phyloP scores from a whole-genome alignment of 2,113 vertebrate species.

The Aramus guarauna region DNA sequence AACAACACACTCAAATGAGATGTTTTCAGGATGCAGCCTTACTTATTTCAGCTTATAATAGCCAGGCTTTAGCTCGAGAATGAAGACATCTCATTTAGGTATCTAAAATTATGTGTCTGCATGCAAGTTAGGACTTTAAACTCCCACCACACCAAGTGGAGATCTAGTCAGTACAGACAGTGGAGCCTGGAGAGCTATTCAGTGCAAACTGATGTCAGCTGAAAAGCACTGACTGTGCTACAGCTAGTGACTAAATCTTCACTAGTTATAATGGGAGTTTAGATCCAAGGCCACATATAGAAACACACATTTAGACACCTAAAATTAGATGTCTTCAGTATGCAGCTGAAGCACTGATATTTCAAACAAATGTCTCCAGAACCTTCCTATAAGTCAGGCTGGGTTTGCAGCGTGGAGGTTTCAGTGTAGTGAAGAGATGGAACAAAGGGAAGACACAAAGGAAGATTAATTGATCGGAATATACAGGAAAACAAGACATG shows the following conservation, averaged over 20 bases:
- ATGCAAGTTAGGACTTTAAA: background rate
- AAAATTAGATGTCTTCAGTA: constrained; percentile 55
- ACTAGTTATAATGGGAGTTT: constrained; percentile 29
- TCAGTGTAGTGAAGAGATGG: background rate
- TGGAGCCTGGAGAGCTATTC: constrained; percentile 30
- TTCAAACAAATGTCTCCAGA: constrained; percentile 30
- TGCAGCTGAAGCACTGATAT: constrained; percentile 31
- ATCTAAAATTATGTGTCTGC: constrained; percentile 24
- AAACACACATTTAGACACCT: constrained; percentile 40
- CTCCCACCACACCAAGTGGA: background rate
- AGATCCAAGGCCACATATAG: constrained; percentile 51
- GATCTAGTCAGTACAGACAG: background rate
- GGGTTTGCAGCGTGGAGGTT: background rate
- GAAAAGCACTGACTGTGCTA: constrained; percentile 12
- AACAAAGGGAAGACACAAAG: background rate
- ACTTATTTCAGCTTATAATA: constrained; percentile 31
- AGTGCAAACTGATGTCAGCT: constrained; percentile 45
- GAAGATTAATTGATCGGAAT: background rate
- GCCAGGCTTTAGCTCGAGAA: background rate
- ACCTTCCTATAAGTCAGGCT: background rate
- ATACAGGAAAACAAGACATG: background rate
- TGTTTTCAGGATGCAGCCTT: background rate
- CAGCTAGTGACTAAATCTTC: constrained; percentile 41
- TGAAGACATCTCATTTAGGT: constrained; percentile 20
- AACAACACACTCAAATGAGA: background rate